phyloP scores from a whole-genome alignment of 2,888 invertebrate species.

The Oscheius sp. region DNA sequence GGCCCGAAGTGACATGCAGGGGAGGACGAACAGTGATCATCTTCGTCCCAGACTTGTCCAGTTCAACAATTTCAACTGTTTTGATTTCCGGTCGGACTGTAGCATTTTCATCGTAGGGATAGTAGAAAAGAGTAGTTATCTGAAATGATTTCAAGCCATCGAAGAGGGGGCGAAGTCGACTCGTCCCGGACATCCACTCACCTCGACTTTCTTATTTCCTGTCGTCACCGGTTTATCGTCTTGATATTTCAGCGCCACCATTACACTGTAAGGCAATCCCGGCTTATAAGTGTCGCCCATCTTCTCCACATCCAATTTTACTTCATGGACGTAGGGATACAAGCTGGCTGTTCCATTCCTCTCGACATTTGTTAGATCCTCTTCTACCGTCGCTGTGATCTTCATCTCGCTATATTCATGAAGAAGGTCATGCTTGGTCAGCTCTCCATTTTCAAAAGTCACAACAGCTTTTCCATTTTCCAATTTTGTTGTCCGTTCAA shows the following conservation, averaged over 20 bases:
- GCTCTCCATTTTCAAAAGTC: constrained; percentile 68
- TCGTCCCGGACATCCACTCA: not conserved
- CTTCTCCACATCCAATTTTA: constrained; percentile 83
- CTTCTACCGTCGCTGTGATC: constrained; percentile 89
- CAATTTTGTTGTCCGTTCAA: constrained; percentile 60
- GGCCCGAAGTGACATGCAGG: constrained; percentile 64
- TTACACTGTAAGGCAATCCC: constrained; percentile 85
- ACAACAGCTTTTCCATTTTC: constrained; percentile 69
- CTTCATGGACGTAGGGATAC: constrained; percentile 83
- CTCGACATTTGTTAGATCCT: constrained; percentile 81
- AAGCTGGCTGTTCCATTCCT: constrained; percentile 75
- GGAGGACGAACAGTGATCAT: constrained; percentile 66
- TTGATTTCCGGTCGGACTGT: constrained; percentile 66
- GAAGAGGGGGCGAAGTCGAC: not conserved
- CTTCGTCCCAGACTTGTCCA: constrained; percentile 71
- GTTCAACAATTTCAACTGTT: constrained; percentile 62
- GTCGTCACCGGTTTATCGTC: constrained; percentile 68
- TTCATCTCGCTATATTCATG: constrained; percentile 84
- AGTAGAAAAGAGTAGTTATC: constrained; percentile 70
- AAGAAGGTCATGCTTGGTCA: constrained; percentile 61
- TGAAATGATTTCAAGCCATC: constrained; percentile 18
- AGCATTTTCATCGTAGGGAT: constrained; percentile 63
- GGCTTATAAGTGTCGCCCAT: constrained; percentile 90
- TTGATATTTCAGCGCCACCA: constrained; percentile 74
- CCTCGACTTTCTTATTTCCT: constrained; percentile 64